Base-by-base conservation (phyloP, 2,888 invertebrate species). In the Noctua janthina region DNA sequence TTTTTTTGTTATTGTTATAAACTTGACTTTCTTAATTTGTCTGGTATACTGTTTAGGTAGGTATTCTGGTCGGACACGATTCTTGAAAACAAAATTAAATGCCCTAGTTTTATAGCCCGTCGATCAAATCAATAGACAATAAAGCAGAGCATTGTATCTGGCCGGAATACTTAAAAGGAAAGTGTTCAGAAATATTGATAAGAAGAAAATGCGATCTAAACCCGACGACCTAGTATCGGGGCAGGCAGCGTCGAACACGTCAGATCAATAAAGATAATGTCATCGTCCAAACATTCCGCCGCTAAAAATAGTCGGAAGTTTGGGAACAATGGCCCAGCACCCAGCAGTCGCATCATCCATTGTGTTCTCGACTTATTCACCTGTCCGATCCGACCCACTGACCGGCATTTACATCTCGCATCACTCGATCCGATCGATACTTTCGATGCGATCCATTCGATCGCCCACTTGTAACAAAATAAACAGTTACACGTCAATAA, bases 381-480 rank as follows among this genome's bases (percentile, higher is more conserved):
- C 95, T 95, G 95, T 93, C 92, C 87, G 87, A 85, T 88, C 85
- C 90, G 94, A 91, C 94, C 94, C 90, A 95, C 91, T 95, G 94
- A 94, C 95, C 95, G 91, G 91, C 90, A 93, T 94, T 89, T 84
- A 83, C 85, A 89, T 88, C 90, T 85, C 90, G 81, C 88, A 89
- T 91, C 87, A 87, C 88, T 89, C 90, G 89, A 88, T 88, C 76
- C 89, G 81, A 93, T 94, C 93, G 89, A 93, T 93, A 93, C 93
- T 92, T 93, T 93, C 93, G 91, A 91, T 92, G 90, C 88, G 85
- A 92, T 91, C 91, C 91, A 91, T 91, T 92, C 91, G 90, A 93
- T 92, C 91, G 91, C 92, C 92, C 92, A 94, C 93, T 91, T 88
- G 90, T 90, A 91, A 88, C 87, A 82, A 89, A 90, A 88, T 90